phyloP scores from a whole-genome alignment of 2,888 invertebrate genomes.

The Belgica antarctica region DNA sequence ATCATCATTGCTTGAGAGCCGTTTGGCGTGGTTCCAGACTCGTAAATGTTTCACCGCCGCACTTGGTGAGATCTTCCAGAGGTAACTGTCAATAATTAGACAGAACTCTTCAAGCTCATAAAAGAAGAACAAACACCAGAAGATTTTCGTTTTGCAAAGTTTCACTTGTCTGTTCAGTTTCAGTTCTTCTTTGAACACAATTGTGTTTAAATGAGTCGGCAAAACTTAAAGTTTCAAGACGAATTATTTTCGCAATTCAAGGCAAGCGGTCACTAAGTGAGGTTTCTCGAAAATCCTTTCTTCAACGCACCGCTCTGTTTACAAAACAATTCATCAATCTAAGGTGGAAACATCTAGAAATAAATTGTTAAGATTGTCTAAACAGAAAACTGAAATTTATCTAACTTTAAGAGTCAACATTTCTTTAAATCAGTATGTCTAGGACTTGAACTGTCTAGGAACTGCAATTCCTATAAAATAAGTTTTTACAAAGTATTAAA shows the following conservation, averaged over 20 bases:
- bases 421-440: too few species aligned
- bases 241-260: too few species aligned
- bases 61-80: background rate
- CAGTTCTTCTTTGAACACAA: background rate
- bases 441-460: too few species aligned
- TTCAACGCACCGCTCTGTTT: background rate
- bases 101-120: background rate
- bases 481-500: too few species aligned
- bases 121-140: conserved; percentile 2
- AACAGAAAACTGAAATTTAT: too few species aligned
- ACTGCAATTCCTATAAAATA: too few species aligned
- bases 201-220: background rate
- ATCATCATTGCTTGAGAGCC: background rate
- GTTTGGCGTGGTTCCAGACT: background rate
- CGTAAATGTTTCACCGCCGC: background rate
- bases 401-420: too few species aligned
- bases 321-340: conserved; percentile 15
- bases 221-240: background rate
- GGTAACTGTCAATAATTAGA: conserved; percentile 20
- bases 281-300: background rate
- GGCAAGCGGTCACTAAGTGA: too few species aligned
- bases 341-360: too few species aligned
- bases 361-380: too few species aligned
- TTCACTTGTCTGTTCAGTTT: background rate
- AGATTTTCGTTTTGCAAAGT: background rate